Percentiles rank a stretch among this genome's conserved stretches.
Evolutionary conservation across 1,140 invertebrate genomes (phyloP).

Genomic region (Brachionus rubens): DNA sequence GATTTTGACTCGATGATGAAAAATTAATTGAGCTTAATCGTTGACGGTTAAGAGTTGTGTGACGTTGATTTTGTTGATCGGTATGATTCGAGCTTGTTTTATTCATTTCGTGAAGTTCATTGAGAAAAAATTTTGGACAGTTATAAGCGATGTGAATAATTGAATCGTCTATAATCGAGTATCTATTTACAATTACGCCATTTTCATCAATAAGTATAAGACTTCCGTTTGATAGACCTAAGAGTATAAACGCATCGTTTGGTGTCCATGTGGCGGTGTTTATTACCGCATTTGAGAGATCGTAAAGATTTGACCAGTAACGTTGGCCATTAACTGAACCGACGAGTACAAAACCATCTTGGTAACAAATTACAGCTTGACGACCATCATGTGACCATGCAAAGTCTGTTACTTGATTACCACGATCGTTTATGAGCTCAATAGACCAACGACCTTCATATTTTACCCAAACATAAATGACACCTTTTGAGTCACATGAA

Average conservation of each 20-base stretch:
- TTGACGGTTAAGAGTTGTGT: neutral
- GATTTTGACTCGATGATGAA: conserved; percentile 32
- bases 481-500: conserved; percentile 92
- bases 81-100: neutral
- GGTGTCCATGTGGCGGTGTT: conserved; percentile 96
- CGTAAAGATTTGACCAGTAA: conserved; percentile 96
- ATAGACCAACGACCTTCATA: conserved; percentile 98
- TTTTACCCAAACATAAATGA: conserved; percentile 99
- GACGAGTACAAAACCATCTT: conserved; percentile 91
- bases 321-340: conserved; percentile 92
- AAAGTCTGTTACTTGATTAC: conserved; percentile 77
- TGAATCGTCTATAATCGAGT: neutral
- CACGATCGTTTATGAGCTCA: conserved; percentile 95
- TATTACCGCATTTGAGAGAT: conserved; percentile 79
- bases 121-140: conserved; percentile 39
- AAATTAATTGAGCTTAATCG: neutral
- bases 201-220: conserved; percentile 27
- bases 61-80: neutral
- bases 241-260: conserved; percentile 77
- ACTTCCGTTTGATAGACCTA: conserved; percentile 33
- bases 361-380: conserved; percentile 96
- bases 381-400: conserved; percentile 96
- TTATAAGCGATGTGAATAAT: conserved; percentile 2
- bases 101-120: conserved; percentile 9
- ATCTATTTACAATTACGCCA: conserved; percentile 22